phyloP scores from a whole-genome alignment of 2,797 vertebrate species.

The Cacajao melanocephalus region DNA sequence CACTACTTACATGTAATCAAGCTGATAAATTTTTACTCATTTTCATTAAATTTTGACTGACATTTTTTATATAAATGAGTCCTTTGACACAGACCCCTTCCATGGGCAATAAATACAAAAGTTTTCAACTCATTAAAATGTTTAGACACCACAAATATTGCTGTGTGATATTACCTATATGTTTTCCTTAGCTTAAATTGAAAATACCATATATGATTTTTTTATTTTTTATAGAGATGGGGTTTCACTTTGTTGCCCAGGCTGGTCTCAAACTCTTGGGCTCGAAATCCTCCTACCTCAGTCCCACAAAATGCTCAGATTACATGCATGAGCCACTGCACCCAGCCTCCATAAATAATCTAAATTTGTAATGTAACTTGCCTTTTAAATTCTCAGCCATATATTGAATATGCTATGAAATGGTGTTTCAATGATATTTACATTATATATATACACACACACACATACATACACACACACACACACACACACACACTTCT shows the following conservation, averaged over 20 bases:
- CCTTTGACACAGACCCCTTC: neutral
- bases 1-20: neutral
- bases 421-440: neutral
- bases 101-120: neutral
- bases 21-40: neutral
- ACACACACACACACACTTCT: neutral
- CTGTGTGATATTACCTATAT: neutral
- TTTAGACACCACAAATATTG: neutral
- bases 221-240: neutral
- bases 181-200: neutral
- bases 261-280: neutral
- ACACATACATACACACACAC: too few relatives aligned
- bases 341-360: neutral
- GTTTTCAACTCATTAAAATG: neutral
- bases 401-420: neutral
- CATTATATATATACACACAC: neutral
- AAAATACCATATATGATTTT: neutral
- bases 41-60: slow-evolving; percentile 32
- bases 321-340: neutral
- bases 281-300: neutral
- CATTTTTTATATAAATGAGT: neutral
- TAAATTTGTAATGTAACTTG: neutral
- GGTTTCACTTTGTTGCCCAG: neutral
- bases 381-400: neutral
- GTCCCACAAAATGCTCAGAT: neutral